Evolutionary conservation across 2,797 vertebrate species (phyloP), one percentile per base, ranked within the genome.

Genomic region (Orestias chungarensis): DNA sequence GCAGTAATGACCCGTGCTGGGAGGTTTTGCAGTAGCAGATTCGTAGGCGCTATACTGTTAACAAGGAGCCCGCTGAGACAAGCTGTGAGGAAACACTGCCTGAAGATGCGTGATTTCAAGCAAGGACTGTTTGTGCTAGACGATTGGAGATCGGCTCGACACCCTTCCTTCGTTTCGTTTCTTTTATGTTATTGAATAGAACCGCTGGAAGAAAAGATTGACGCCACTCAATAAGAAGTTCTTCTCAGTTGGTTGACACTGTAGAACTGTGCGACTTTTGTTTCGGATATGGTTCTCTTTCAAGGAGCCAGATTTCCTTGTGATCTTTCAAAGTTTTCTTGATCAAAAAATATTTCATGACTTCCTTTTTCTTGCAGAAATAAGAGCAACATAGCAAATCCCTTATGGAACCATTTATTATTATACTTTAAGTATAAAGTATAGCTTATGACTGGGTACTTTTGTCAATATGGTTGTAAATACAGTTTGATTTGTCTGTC

Each of bases 11-110:
- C 88, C 89, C 59, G 5, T 70, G 81, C 78, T 75, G 81, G 77
- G 87, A 92, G 85, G 92, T 91, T 90, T 91, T 89, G 77, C 68
- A 66, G 85, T 86, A 90, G 88, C 90, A 89, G 88, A 87, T 92
- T 89, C 80, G 83, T 79, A 93, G 87, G 91, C 66, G 90, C 79
- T 87, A 91, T 88, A 75, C 84, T 83, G 90, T 92, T 93, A 92
- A 94, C 90, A 89, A 92, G 92, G 68, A 86, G 68, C 85, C 86
- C 88, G 91, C 86, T 84, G 88, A 84, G 85, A 89, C 88, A 79
- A 86, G 88, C 86, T 87, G 89, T 23, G 64, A 89, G 84, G 81
- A 82, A 62, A 82, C 81, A 62, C 68, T 0, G 38, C 65, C 62
- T 29, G 0, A 74, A 85, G 73, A 91, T 35, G 85, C 91, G 91